Base-by-base conservation (phyloP, 2,888 invertebrate genomes). In the Hypomecis atomaria region DNA sequence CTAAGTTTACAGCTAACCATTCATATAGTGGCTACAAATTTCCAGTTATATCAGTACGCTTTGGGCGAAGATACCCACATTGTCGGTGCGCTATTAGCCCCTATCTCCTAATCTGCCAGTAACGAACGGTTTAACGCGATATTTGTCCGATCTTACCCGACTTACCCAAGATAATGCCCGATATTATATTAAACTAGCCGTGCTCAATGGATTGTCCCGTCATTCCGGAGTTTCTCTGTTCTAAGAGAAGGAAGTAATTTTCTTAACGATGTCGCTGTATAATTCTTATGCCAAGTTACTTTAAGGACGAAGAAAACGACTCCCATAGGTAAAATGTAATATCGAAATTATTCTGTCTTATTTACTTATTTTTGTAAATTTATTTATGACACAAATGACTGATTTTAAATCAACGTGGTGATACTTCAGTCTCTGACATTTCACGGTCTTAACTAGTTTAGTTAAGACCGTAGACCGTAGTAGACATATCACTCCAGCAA, bases 31-130 rank as follows among this genome's bases (percentile, higher is more conserved):
- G 4, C 33, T 36, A 37, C 37, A 50, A 50, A 37, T 6, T 37
- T 11, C 37, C 9, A 38, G 37, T 50, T 13, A 50, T 37, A 49
- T 37, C 11, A n/a, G n/a, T 8, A 36, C 23, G 40, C 23, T 23
- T 38, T 23, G 52, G 23, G 34, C 8, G 48, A 37, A 23, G 9
- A 8, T 23, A 11, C 40, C 40, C 7, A 40, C 33, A 52, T 52
- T 33, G 52, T 40, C 40, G 52, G 40, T 8, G 23, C 7, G 49
- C 48, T 55, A 57, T 62, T 59, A 59, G 45, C 47, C 48, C 43
- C 48, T 40, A 68, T 68, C 62, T 49, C 34, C 52, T 65, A 65
- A 67, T 67, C 63, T 59, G 55, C 45, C 54, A 50, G 23, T 59
- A 65, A 53, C 60, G 60, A 52, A 44, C 62, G 58, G 55, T 62